Evolutionary conservation across 2,797 vertebrate genomes (phyloP).

Genomic region (Hyperoplus lanceolatus): DNA sequence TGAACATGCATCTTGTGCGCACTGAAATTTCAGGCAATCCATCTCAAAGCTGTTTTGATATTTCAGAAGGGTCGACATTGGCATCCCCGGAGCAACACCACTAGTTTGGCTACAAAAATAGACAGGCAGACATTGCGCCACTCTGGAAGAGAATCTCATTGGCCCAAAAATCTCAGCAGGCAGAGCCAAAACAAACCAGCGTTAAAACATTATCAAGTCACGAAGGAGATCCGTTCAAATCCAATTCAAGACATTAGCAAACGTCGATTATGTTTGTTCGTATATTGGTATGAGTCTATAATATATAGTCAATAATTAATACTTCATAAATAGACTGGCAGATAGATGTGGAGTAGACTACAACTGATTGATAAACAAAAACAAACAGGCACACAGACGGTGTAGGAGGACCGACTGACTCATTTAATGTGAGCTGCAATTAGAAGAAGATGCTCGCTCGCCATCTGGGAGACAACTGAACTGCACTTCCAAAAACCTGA

Average conservation of each 20-base stretch:
- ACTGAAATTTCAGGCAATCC: neutral
- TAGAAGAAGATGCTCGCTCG: conserved; percentile 36
- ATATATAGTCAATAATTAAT: neutral
- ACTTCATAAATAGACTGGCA: neutral
- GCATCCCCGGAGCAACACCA: neutral
- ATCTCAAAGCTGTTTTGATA: neutral
- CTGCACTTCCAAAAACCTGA: conserved; percentile 14
- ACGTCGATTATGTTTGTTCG: neutral
- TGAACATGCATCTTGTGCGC: neutral
- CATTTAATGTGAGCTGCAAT: conserved; percentile 54
- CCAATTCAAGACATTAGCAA: neutral
- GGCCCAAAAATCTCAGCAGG: neutral
- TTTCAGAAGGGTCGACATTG: neutral
- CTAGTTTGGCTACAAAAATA: neutral
- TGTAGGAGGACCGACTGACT: conserved; percentile 55
- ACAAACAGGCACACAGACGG: conserved; percentile 40
- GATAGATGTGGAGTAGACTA: conserved; percentile 5
- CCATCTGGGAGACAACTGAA: conserved; percentile 39
- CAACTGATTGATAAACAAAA: conserved; percentile 24
- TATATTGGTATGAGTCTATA: neutral
- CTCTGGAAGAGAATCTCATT: neutral
- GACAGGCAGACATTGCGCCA: neutral
- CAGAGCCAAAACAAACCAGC: neutral
- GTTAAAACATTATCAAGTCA: neutral
- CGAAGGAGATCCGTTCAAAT: neutral